Conservation (phyloP, 1,140 invertebrate species). For the Calliopsis andreniformis region DNA sequence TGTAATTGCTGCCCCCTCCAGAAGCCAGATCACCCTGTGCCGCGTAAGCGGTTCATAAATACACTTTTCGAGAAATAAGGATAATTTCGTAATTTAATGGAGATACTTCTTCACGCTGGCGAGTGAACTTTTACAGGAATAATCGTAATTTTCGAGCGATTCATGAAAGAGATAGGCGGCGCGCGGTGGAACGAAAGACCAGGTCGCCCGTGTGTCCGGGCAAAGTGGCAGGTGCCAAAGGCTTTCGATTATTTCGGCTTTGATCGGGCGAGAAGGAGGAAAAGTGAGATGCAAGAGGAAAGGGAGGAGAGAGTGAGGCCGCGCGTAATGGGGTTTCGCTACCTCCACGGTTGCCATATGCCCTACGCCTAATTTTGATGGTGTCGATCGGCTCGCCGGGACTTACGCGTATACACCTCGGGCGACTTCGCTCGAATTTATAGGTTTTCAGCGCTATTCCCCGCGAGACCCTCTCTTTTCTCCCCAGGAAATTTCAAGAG, state of each 20-base stretch:
- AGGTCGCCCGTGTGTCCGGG: slow-evolving; percentile 19
- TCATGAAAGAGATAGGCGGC: slow-evolving; percentile 9
- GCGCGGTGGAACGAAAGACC: neutral
- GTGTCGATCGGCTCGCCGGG: slow-evolving; percentile 53
- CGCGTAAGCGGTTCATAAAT: neutral
- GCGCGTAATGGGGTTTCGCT: slow-evolving; percentile 67
- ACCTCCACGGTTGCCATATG: slow-evolving; percentile 69
- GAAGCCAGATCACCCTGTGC: too few relatives aligned
- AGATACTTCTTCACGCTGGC: neutral
- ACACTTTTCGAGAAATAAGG: neutral
- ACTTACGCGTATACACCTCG: slow-evolving; percentile 53
- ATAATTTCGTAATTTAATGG: slow-evolving; percentile 23
- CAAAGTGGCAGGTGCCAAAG: slow-evolving; percentile 69
- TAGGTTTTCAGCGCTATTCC: slow-evolving; percentile 59
- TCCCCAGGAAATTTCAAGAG: slow-evolving; percentile 36
- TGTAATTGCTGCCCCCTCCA: neutral
- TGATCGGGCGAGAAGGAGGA: slow-evolving; percentile 54
- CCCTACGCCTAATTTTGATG: slow-evolving; percentile 68
- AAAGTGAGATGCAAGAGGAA: slow-evolving; percentile 1
- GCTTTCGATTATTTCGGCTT: slow-evolving; percentile 69
- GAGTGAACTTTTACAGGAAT: slow-evolving; percentile 13
- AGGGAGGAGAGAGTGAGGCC: slow-evolving; percentile 12
- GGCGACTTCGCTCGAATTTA: slow-evolving; percentile 61
- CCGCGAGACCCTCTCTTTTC: neutral
- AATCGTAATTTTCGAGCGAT: slow-evolving; percentile 36